A percentile compares a stretch with the other conserved stretches of the same genome.
Evolutionary conservation across 2,113 vertebrate genomes (phyloP).

Genomic region (Anguilla japonica): DNA sequence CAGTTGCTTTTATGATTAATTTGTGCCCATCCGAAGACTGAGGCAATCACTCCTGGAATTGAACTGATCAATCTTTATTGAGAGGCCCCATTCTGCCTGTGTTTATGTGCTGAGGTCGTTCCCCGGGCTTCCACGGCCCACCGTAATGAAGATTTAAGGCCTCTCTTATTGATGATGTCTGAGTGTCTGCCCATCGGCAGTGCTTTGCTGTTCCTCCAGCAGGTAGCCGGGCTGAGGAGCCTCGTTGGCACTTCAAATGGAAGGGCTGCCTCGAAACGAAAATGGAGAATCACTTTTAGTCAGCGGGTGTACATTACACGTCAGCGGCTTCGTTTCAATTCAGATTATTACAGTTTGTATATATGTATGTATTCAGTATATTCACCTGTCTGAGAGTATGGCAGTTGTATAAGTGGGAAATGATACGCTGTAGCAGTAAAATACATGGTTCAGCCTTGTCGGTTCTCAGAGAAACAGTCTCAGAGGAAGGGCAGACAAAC

Average conservation of each 20-base stretch:
- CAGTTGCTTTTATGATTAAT: conserved; percentile 15
- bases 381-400: no score
- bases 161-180: background rate
- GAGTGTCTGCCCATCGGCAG: background rate
- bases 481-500: background rate
- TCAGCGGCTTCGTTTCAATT: no score
- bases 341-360: background rate
- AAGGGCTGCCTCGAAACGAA: background rate
- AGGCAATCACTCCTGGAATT: background rate
- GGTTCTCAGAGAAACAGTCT: no score
- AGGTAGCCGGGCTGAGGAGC: background rate
- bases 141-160: conserved; percentile 11
- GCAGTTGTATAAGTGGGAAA: no score
- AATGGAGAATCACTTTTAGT: background rate
- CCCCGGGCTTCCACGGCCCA: background rate
- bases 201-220: background rate
- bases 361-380: no score
- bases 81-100: background rate
- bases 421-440: no score
- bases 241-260: background rate
- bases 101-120: background rate
- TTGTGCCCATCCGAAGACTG: background rate
- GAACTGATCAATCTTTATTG: conserved; percentile 20
- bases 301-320: background rate
- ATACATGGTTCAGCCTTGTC: no score